Percentiles rank a stretch among this genome's conserved stretches.
These are phyloP conservation scores for Chloropsis cyanopogon DNA, from an alignment of 2,113 vertebrate species.

Conservation along the genomic window DNA sequence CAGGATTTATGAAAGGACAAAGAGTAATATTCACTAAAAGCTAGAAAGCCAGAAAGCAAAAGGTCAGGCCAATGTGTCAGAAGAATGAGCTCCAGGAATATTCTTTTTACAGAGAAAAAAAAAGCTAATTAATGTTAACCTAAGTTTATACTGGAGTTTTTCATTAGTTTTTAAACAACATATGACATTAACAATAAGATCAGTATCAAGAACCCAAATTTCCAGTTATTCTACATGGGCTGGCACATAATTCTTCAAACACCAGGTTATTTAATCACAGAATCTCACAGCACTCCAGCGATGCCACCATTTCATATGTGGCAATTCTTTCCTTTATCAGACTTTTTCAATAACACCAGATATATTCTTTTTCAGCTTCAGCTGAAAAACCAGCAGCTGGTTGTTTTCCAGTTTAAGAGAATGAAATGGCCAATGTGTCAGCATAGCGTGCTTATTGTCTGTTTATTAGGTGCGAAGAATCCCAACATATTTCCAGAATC, in stretches of 20 bases:
- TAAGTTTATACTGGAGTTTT: neutral
- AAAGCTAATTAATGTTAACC: neutral
- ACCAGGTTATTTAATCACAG: neutral
- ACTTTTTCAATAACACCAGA: neutral
- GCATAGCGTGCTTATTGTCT: neutral
- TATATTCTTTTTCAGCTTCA: neutral
- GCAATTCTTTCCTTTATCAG: neutral
- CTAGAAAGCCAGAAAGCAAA: neutral
- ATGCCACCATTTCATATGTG: neutral
- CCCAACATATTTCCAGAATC: neutral
- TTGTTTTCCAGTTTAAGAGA: neutral
- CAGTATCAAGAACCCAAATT: neutral
- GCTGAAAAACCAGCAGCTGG: neutral
- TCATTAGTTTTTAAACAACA: neutral
- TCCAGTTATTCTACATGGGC: rapidly evolving
- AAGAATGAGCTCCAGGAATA: neutral
- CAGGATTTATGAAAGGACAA: neutral
- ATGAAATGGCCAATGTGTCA: neutral
- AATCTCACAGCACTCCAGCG: neutral
- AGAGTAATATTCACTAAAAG: neutral
- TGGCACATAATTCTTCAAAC: neutral
- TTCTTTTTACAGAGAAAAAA: neutral
- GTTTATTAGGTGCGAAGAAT: neutral
- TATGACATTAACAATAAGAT: neutral
- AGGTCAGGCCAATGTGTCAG: neutral